A percentile compares a stretch with the other conserved stretches of the same genome.
These are phyloP conservation scores for Chaetogeoica ovagalla DNA, from an alignment of 2,888 invertebrate genomes.

Conservation along the genomic window DNA sequence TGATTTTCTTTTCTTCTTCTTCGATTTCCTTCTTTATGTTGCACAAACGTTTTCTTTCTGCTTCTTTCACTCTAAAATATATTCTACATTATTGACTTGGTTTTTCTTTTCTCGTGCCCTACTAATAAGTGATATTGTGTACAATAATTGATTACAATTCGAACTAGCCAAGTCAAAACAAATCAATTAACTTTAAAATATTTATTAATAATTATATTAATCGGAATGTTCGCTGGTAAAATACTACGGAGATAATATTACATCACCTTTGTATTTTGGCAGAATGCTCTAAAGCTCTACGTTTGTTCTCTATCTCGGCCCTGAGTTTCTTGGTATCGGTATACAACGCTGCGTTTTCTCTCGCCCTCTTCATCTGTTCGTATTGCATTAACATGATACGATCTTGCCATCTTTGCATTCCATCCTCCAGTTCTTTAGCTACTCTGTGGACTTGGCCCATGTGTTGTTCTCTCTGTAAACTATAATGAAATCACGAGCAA, in stretches of 20 bases:
- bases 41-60: slow-evolving; percentile 57
- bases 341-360: slow-evolving; percentile 58
- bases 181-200: too few relatives aligned
- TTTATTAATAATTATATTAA: too few relatives aligned
- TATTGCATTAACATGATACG: slow-evolving; percentile 59
- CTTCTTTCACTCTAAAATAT: slow-evolving; percentile 57
- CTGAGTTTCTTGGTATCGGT: slow-evolving; percentile 57
- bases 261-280: slow-evolving; percentile 57
- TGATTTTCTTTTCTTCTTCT: slow-evolving; percentile 58
- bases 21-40: slow-evolving; percentile 57
- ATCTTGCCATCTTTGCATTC: slow-evolving; percentile 60
- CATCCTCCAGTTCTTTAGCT: slow-evolving; percentile 59
- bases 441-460: slow-evolving; percentile 58
- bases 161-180: too few relatives aligned
- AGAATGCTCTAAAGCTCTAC: slow-evolving; percentile 57
- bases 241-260: background rate
- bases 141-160: background rate
- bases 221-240: background rate
- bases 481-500: slow-evolving; percentile 39
- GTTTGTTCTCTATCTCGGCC: slow-evolving; percentile 57
- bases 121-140: background rate
- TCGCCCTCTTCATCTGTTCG: slow-evolving; percentile 58
- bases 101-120: too few relatives aligned
- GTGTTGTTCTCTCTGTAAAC: slow-evolving; percentile 57
- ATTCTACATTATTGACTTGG: background rate